Conservation (phyloP, 2,888 invertebrate species). For the Limnephilus rhombicus region DNA sequence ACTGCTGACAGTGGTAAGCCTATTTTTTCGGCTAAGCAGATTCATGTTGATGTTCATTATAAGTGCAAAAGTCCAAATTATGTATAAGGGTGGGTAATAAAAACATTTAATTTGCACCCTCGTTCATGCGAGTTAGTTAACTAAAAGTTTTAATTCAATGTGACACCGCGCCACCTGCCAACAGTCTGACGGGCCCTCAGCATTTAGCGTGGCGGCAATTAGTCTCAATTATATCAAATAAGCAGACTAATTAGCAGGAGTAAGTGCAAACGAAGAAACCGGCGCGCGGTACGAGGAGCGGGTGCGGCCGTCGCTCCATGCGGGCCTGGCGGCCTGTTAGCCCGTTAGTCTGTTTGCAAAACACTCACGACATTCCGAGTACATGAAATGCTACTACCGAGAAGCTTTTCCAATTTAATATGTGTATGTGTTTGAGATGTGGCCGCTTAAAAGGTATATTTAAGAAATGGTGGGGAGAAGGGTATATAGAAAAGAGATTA, state of each 20-base stretch:
- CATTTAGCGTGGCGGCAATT: background rate
- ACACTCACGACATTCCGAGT: constrained; percentile 28
- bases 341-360: constrained; percentile 39
- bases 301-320: background rate
- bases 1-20: background rate
- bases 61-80: background rate
- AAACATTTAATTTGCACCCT: background rate
- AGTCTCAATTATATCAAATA: background rate
- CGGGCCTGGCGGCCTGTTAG: background rate
- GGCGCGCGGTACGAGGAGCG: background rate
- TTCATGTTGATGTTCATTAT: background rate
- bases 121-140: background rate
- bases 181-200: background rate
- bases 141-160: background rate
- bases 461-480: background rate
- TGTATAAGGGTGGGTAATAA: background rate
- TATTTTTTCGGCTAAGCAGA: background rate
- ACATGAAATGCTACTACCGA: constrained; percentile 19
- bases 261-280: background rate
- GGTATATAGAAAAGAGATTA: background rate
- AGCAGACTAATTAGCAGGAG: background rate
- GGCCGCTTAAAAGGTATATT: constrained; percentile 25
- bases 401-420: constrained; percentile 32
- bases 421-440: constrained; percentile 43
- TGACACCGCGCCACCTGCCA: background rate